Evolutionary conservation across 2,888 invertebrate genomes (phyloP), one percentile per base, ranked within the genome.

Genomic region (Dorcus parallelipipedus): DNA sequence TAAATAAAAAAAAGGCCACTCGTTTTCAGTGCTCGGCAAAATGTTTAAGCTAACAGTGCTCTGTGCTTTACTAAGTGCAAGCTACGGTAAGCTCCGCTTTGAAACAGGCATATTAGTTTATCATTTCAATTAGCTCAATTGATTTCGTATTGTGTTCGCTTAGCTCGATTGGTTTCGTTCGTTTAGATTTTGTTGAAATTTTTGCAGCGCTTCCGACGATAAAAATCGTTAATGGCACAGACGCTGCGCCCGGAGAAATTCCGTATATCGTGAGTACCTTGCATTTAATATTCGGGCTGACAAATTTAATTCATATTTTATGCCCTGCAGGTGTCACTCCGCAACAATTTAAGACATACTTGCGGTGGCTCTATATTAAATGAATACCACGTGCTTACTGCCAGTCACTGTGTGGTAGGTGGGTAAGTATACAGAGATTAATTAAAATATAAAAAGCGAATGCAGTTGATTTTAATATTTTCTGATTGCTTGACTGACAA

Each of bases 341-440:
- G 59, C 38, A 9, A 17, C 0, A 45, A 49, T n/a, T 14, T 14
- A 2, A 38, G 17, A 9, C 66, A 66, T 47, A 39, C 8, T 9
- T 66, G 66, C 43, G 66, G 64, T 17, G 66, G 58, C 33, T 62
- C 64, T 9, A 66, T 66, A 49, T 52, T 66, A 17, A 64, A 61
- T 51, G 56, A 56, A 9, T 61, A 52, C 0, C 62, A 61, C 40
- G 52, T 66, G 4, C 47, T 66, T 17, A 66, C 66, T 20, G 66
- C 66, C 41, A 62, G 63, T 8, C 66, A 66, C 48, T 66, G 66
- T 38, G 59, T 60, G 17, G n/a, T 47, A 14, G 56, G 38, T 33
- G 14, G n/a, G 60, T 60, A 60, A 41, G 49, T 33, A 40, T 33
- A 41, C 40, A 10, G 26, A 26, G 26, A 26, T 26, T 33, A 33